A percentile compares a stretch with the other conserved stretches of the same genome.
These are phyloP conservation scores for Taxidea taxus DNA, from an alignment of 2,113 vertebrate genomes.

Conservation along the genomic window DNA sequence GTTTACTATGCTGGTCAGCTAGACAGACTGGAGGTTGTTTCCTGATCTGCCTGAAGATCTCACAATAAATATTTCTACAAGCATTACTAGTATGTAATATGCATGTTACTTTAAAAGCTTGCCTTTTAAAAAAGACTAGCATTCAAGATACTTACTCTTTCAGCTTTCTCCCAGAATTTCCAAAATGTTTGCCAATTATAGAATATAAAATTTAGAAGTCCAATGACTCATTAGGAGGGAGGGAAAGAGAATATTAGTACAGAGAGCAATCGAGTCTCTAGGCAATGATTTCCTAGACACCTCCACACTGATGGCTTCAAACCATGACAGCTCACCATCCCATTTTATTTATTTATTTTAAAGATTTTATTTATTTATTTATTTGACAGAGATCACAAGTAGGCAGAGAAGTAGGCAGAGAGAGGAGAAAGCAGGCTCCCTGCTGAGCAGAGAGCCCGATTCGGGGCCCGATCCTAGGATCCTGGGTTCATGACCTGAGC, in stretches of 20 bases:
- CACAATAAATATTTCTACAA: not conserved
- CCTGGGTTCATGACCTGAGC: no score
- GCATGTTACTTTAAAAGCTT: conserved; percentile 4
- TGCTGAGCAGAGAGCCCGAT: no score
- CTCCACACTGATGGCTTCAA: not conserved
- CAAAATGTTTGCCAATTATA: not conserved
- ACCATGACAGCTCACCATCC: not conserved
- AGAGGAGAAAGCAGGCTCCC: no score
- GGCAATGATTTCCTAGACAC: not conserved
- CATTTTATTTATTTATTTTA: not conserved
- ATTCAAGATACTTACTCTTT: not conserved
- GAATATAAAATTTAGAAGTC: not conserved
- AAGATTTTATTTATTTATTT: no score
- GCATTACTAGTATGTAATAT: not conserved
- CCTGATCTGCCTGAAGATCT: not conserved
- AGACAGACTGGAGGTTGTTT: not conserved
- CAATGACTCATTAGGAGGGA: not conserved
- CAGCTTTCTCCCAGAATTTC: not conserved
- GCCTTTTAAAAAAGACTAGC: conserved; percentile 6
- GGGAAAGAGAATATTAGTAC: not conserved
- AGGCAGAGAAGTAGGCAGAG: no score
- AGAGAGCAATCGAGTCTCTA: not conserved
- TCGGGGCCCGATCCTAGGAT: no score
- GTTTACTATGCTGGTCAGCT: not conserved
- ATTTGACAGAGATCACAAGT: no score